Evolutionary conservation across 2,888 invertebrate species (phyloP).

Genomic region (Leptinotarsa tumamoca): DNA sequence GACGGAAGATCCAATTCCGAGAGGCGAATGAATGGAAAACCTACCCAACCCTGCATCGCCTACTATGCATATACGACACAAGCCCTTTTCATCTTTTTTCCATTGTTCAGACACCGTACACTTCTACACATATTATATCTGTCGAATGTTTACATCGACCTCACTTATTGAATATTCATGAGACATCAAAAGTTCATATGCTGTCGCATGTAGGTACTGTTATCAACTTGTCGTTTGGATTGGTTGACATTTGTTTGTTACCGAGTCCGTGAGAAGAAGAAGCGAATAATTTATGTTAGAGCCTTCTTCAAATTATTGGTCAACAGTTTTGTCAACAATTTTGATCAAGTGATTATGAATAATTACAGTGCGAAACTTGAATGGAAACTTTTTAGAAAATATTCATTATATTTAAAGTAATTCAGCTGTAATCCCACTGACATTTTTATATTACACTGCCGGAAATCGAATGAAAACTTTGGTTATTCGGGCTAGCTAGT

Average conservation of each 20-base stretch:
- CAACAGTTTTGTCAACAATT: too few relatives aligned
- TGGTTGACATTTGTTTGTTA: neutral
- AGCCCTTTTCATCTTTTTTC: slow-evolving; percentile 35
- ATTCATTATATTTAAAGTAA: too few relatives aligned
- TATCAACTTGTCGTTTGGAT: slow-evolving; percentile 2
- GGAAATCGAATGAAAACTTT: too few relatives aligned
- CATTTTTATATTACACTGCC: too few relatives aligned
- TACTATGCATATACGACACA: slow-evolving; percentile 25
- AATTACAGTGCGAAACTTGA: too few relatives aligned
- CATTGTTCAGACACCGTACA: slow-evolving; percentile 37
- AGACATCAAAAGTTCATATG: slow-evolving; percentile 18
- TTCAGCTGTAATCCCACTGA: too few relatives aligned
- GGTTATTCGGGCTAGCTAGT: too few relatives aligned
- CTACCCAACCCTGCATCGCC: slow-evolving; percentile 29
- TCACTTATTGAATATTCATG: slow-evolving; percentile 43
- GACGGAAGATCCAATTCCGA: slow-evolving; percentile 21
- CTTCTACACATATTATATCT: slow-evolving; percentile 23
- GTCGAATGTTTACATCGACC: slow-evolving; percentile 30
- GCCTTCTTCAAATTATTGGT: too few relatives aligned
- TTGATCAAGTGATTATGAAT: too few relatives aligned
- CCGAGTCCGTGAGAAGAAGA: neutral
- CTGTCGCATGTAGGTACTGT: slow-evolving; percentile 10
- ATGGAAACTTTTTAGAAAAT: too few relatives aligned
- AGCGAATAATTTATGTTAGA: neutral
- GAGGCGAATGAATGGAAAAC: slow-evolving; percentile 24